Evolutionary conservation across 2,113 vertebrate species (phyloP).

Genomic region (Thymallus thymallus): DNA sequence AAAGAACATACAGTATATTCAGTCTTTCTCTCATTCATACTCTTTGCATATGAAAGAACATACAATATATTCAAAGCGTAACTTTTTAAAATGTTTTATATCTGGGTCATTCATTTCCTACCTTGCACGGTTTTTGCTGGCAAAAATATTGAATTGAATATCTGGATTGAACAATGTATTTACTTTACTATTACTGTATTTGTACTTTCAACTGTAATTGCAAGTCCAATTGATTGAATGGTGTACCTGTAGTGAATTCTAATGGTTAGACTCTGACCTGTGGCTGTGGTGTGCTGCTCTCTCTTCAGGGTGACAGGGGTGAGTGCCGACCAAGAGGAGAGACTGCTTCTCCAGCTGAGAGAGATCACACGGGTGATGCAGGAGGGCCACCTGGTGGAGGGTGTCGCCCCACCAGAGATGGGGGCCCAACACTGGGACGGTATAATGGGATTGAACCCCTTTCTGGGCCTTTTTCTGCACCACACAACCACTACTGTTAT

Average conservation of each 20-base stretch:
- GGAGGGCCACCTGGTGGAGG: conserved; percentile 84
- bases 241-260: neutral
- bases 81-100: too few relatives aligned
- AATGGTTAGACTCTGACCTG: neutral
- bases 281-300: neutral
- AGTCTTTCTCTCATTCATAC: too few relatives aligned
- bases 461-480: neutral
- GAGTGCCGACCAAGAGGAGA: conserved; percentile 86
- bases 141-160: too few relatives aligned
- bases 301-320: conserved; percentile 72
- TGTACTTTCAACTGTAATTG: neutral
- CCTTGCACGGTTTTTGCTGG: too few relatives aligned
- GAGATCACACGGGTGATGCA: conserved; percentile 96
- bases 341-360: conserved; percentile 85
- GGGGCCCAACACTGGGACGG: conserved; percentile 84
- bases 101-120: too few relatives aligned
- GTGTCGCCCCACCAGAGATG: conserved; percentile 75
- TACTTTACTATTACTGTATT: too few relatives aligned
- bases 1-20: too few relatives aligned
- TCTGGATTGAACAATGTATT: too few relatives aligned
- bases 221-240: neutral
- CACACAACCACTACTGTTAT: neutral
- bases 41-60: too few relatives aligned
- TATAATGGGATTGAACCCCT: conserved; percentile 41
- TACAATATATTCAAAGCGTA: too few relatives aligned